These are phyloP conservation scores for Pseudomyrmex sp. DNA, from an alignment of 1,140 invertebrate genomes.

Conservation along the genomic window DNA sequence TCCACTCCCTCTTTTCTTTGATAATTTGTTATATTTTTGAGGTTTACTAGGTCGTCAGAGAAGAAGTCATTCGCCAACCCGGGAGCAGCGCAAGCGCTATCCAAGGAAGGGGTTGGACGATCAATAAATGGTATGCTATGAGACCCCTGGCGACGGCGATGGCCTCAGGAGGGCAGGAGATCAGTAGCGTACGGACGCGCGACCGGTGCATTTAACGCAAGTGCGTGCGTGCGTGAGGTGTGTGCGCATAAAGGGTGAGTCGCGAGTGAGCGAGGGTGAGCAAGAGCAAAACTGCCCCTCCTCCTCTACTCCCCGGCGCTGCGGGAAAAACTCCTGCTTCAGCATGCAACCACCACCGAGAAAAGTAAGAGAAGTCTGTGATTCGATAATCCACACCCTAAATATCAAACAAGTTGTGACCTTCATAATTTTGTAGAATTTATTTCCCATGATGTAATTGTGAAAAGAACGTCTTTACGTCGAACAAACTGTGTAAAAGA, in stretches of 20 bases:
- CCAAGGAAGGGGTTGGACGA: conserved; percentile 54
- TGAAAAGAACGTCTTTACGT: conserved; percentile 14
- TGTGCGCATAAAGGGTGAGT: conserved; percentile 71
- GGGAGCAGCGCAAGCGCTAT: conserved; percentile 75
- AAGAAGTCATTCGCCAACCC: conserved; percentile 48
- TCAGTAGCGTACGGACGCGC: conserved; percentile 79
- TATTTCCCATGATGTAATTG: conserved; percentile 1
- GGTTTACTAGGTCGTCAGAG: conserved; percentile 47
- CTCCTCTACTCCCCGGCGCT: conserved; percentile 41
- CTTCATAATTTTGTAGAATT: conserved; percentile 2
- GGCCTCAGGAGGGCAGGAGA: conserved; percentile 74
- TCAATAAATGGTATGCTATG: conserved; percentile 78
- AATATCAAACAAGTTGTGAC: neutral
- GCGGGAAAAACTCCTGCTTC: conserved; percentile 70
- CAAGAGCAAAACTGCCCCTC: conserved; percentile 41
- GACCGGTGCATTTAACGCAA: conserved; percentile 69
- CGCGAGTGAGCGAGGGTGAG: conserved; percentile 54
- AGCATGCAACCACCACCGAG: conserved; percentile 91
- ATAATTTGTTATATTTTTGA: neutral
- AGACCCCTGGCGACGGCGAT: conserved; percentile 64
- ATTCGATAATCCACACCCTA: neutral
- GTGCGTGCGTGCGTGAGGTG: conserved; percentile 68
- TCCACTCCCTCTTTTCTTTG: too few relatives aligned
- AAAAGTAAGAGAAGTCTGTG: conserved; percentile 87
- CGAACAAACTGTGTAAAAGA: neutral